phyloP scores from a whole-genome alignment of 2,888 invertebrate species.

The Spodoptera exigua region DNA sequence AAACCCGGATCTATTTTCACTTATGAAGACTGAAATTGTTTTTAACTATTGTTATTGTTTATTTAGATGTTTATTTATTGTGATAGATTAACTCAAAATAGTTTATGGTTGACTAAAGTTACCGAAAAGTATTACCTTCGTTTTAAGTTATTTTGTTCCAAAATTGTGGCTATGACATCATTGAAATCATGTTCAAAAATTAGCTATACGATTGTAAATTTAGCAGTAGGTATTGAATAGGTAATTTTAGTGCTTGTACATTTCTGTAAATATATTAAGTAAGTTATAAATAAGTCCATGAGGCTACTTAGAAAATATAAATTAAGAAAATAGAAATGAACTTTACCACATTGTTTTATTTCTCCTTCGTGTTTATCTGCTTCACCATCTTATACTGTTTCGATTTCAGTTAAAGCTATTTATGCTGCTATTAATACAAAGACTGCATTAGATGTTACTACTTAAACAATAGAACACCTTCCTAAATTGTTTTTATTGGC shows the following conservation, averaged over 20 bases:
- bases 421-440: conserved; percentile 35
- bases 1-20: conserved; percentile 69
- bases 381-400: conserved; percentile 43
- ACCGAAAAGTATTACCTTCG: conserved; percentile 87
- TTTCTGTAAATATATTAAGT: conserved; percentile 78
- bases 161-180: conserved; percentile 81
- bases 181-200: conserved; percentile 68
- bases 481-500: no score
- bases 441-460: conserved; percentile 25
- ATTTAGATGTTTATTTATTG: conserved; percentile 85
- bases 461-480: conserved; percentile 4
- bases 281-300: conserved; percentile 69
- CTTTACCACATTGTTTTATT: conserved; percentile 70
- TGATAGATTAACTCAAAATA: conserved; percentile 79
- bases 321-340: conserved; percentile 69
- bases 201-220: conserved; percentile 44
- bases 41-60: conserved; percentile 83
- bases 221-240: conserved; percentile 47
- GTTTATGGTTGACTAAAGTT: conserved; percentile 84
- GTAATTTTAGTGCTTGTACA: conserved; percentile 61
- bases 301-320: conserved; percentile 78
- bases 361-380: conserved; percentile 47
- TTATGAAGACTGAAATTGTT: conserved; percentile 84
- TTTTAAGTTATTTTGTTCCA: conserved; percentile 76
- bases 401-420: conserved; percentile 50